Evolutionary conservation across 2,797 vertebrate species (phyloP).

Genomic region (Babyrousa celebensis): DNA sequence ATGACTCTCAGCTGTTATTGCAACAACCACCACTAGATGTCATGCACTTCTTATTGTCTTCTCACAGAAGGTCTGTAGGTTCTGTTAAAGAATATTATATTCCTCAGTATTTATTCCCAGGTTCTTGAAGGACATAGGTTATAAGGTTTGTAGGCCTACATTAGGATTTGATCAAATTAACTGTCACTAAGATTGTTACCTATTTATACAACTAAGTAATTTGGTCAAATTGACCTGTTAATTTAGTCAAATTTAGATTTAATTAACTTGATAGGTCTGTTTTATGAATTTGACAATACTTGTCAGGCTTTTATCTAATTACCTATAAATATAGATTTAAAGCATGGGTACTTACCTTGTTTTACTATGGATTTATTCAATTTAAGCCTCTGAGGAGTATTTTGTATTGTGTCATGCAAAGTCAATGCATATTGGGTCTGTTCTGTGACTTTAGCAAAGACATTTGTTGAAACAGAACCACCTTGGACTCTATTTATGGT

Average conservation of each 20-base stretch:
- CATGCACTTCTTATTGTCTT: slow-evolving; percentile 64
- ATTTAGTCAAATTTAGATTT: slow-evolving; percentile 64
- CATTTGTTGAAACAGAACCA: neutral
- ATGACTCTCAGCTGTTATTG: neutral
- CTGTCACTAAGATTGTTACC: neutral
- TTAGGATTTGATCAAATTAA: slow-evolving; percentile 27
- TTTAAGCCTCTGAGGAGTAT: neutral
- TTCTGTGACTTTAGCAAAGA: neutral
- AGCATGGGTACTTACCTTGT: neutral
- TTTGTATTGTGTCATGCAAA: neutral
- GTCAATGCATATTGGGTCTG: neutral
- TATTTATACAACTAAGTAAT: slow-evolving; percentile 29
- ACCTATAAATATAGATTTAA: neutral
- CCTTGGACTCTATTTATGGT: neutral
- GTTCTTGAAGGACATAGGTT: neutral
- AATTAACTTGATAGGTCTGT: slow-evolving; percentile 52
- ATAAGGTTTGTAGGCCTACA: neutral
- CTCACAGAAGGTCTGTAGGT: neutral
- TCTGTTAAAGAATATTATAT: neutral
- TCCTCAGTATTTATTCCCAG: slow-evolving; percentile 35
- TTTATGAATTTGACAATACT: slow-evolving; percentile 51
- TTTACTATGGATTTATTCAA: neutral
- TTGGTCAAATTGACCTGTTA: slow-evolving; percentile 42
- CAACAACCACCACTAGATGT: slow-evolving; percentile 82
- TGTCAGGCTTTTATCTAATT: slow-evolving; percentile 21